Base-by-base conservation (phyloP, 2,888 invertebrate species). In the Mesorhabditis sp. region DNA sequence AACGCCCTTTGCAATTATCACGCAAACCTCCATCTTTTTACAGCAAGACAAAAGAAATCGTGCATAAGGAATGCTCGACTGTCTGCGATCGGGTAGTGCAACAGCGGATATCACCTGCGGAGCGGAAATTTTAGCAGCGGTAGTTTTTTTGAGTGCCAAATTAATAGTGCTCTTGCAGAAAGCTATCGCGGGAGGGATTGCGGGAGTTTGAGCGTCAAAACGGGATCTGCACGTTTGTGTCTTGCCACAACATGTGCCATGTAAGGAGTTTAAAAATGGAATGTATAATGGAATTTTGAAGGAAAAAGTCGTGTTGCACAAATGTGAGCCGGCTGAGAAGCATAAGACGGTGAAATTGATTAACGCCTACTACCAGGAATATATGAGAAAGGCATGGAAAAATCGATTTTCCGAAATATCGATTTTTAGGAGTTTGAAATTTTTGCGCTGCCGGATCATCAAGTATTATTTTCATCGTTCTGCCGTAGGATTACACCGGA, bases 381-480 rank as follows among this genome's bases (percentile, higher is more conserved):
- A 50, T 50, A 50, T 50, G 58, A 50, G 58, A 50, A 50, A 50
- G 58, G 58, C n/a, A 13, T 50, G 58, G 28, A 28, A 28, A 28
- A 28, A 28, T 28, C 28, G 28, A 28, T 28, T 28, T 28, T 50
- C 1, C 7, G 58, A 50, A 50, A 50, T 50, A 13, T 50, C 58
- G n/a, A 50, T 50, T 50, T 50, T 50, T n/a, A 50, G 58, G 58
- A 50, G n/a, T 50, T 50, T n/a, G 58, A 50, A 50, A 50, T 50
- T n/a, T 50, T 50, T 50, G 58, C 58, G 7, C n/a, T 50, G n/a
- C 58, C 58, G 10, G 58, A 50, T 50, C 58, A 50, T n/a, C 7
- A 50, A 13, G 10, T 50, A 13, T 50, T 50, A 50, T 50, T 50
- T n/a, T 50, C 58, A 13, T 50, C 58, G n/a, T 50, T 50, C 10